phyloP scores from a whole-genome alignment of 1,140 invertebrate species.

The Tetragonula clypearis region DNA sequence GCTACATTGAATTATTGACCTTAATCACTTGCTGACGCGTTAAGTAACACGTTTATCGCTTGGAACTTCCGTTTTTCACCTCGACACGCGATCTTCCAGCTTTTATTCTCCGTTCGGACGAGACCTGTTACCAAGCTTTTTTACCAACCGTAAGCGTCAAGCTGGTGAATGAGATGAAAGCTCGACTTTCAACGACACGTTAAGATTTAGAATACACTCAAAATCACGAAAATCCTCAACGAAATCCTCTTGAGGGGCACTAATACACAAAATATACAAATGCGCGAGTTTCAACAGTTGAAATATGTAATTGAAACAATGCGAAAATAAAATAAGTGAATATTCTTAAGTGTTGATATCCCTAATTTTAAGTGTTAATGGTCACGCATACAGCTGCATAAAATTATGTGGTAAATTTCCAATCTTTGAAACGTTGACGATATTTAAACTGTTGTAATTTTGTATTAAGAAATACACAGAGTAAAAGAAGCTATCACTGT shows the following conservation, averaged over 20 bases:
- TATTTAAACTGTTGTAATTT: too few species aligned
- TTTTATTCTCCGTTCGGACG: background rate
- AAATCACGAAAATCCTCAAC: background rate
- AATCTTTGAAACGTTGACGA: too few species aligned
- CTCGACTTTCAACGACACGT: background rate
- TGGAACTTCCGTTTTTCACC: constrained; percentile 51
- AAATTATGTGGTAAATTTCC: too few species aligned
- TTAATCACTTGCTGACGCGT: constrained; percentile 48
- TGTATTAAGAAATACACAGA: too few species aligned
- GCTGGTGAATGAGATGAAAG: too few species aligned
- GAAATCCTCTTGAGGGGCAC: too few species aligned
- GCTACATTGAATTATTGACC: constrained; percentile 46
- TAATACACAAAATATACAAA: background rate
- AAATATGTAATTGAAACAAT: too few species aligned
- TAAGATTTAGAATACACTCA: too few species aligned
- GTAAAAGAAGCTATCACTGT: too few species aligned
- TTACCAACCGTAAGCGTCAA: background rate
- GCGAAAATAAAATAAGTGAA: too few species aligned
- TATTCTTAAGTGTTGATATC: too few species aligned
- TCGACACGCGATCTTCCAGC: constrained; percentile 32
- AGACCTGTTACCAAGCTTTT: background rate
- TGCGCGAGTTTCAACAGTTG: background rate
- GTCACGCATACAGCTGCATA: too few species aligned
- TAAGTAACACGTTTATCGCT: constrained; percentile 44
- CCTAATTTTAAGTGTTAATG: background rate